These are phyloP conservation scores for Dastarcus helophoroides DNA, from an alignment of 2,888 invertebrate genomes.

Conservation along the genomic window DNA sequence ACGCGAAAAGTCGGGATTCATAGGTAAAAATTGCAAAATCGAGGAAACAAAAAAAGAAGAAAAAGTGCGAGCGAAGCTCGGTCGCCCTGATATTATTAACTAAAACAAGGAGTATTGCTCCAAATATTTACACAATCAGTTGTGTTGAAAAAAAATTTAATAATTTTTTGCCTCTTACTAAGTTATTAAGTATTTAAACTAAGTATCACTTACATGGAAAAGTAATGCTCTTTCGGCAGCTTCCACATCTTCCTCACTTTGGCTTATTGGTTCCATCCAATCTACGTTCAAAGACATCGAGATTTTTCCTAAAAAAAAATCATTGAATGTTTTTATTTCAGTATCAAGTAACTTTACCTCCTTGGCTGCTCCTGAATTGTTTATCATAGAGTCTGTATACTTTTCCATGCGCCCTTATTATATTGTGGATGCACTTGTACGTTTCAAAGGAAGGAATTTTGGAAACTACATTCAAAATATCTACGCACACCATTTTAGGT, in stretches of 20 bases:
- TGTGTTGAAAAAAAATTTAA: too few relatives aligned
- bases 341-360: constrained; percentile 8
- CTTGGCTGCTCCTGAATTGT: constrained; percentile 24
- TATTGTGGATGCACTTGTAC: constrained; percentile 45
- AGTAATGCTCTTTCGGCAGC: constrained; percentile 42
- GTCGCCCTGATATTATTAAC: too few relatives aligned
- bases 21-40: too few relatives aligned
- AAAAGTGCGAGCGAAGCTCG: too few relatives aligned
- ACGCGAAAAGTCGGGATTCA: too few relatives aligned
- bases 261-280: constrained; percentile 41
- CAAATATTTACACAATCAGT: too few relatives aligned
- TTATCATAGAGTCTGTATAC: constrained; percentile 34
- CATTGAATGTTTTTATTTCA: too few relatives aligned
- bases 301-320: constrained; percentile 41
- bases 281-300: constrained; percentile 43
- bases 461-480: constrained; percentile 6
- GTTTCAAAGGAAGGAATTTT: constrained; percentile 40
- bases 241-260: constrained; percentile 36
- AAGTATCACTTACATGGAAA: constrained; percentile 44
- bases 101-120: too few relatives aligned
- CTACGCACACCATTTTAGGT: constrained; percentile 15
- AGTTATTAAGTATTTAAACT: too few relatives aligned
- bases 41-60: too few relatives aligned
- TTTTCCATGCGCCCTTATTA: constrained; percentile 36
- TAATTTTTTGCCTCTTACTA: too few relatives aligned